phyloP scores from a whole-genome alignment of 2,888 invertebrate species.

The Drosophila planitibia region DNA sequence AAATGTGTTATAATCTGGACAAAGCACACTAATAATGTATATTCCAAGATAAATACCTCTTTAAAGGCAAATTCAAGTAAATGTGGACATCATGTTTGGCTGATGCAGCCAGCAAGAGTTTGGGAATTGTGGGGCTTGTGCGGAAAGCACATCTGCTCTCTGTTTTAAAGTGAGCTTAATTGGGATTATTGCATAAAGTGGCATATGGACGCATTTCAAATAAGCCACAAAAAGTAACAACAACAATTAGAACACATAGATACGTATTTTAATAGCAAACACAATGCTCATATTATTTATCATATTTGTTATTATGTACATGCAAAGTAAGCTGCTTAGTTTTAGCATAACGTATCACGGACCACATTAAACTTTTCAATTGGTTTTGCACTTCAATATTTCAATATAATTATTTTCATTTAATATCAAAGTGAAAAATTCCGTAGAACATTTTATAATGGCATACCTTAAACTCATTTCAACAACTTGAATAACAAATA shows the following conservation, averaged over 20 bases:
- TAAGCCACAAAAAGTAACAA: conserved; percentile 29
- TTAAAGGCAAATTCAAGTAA: not conserved
- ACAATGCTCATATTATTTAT: not conserved
- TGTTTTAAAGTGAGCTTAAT: conserved; percentile 59
- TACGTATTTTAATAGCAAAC: conserved; percentile 5
- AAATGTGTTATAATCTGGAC: conserved; percentile 22
- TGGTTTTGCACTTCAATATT: not conserved
- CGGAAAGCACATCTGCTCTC: conserved; percentile 58
- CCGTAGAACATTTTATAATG: not conserved
- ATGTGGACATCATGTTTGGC: not conserved
- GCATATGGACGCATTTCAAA: conserved; percentile 58
- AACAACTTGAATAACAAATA: not conserved
- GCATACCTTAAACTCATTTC: not conserved
- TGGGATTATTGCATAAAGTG: conserved; percentile 61
- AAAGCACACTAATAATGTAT: conserved; percentile 11
- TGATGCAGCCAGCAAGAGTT: not conserved
- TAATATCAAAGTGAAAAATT: not conserved
- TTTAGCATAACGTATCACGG: conserved; percentile 18
- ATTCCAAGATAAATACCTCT: not conserved
- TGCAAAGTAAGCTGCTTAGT: conserved; percentile 48
- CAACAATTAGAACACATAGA: not conserved
- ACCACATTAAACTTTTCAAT: conserved; percentile 8
- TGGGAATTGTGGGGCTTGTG: not conserved
- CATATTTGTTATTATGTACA: conserved; percentile 9
- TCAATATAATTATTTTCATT: not conserved